phyloP scores from a whole-genome alignment of 2,797 vertebrate species.

The Peromyscus eremicus region DNA sequence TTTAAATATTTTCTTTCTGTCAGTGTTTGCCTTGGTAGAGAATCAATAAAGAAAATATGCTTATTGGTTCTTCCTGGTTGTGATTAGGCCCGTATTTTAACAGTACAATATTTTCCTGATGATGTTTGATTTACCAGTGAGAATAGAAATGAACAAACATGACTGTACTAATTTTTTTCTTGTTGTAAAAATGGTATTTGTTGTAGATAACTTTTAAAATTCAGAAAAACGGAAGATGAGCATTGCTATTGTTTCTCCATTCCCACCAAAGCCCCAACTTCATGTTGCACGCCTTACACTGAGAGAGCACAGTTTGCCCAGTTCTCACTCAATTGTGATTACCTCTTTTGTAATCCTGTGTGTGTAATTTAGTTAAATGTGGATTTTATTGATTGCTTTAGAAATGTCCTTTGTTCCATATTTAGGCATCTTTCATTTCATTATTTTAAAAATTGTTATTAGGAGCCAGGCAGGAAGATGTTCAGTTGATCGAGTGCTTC shows the following conservation, averaged over 20 bases:
- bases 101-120: background rate
- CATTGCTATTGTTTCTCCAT: background rate
- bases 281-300: background rate
- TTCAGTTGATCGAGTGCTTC: background rate
- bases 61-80: background rate
- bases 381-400: background rate
- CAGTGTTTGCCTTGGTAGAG: slow-evolving; percentile 33
- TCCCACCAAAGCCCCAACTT: background rate
- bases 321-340: background rate
- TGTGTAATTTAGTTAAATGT: slow-evolving; percentile 43
- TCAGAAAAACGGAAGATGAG: slow-evolving; percentile 16
- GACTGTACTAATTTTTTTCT: background rate
- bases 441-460: slow-evolving; percentile 41
- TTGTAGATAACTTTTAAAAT: slow-evolving; percentile 42
- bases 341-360: background rate
- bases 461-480: too few species aligned
- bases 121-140: background rate
- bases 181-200: slow-evolving; percentile 13
- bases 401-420: background rate
- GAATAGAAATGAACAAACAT: slow-evolving; percentile 9
- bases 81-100: background rate
- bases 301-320: background rate
- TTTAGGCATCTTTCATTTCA: background rate
- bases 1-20: slow-evolving; percentile 30
- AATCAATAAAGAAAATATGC: slow-evolving; percentile 8